phyloP scores from a whole-genome alignment of 1,140 invertebrate genomes.

The Coelopa frigida region DNA sequence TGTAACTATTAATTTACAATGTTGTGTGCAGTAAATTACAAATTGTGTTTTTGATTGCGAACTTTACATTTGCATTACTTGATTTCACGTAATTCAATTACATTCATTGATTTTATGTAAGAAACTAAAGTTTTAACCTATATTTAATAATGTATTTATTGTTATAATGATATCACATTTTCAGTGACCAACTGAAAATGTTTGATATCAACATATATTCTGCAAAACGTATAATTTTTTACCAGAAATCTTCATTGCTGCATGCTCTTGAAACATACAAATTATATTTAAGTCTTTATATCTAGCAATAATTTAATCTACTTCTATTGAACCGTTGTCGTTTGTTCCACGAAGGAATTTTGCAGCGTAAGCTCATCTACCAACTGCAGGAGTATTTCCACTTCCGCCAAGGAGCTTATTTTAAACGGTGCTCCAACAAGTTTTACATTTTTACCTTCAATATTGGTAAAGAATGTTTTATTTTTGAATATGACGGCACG shows the following conservation, averaged over 20 bases:
- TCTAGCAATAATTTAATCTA: no score
- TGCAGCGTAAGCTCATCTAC: slow-evolving; percentile 28
- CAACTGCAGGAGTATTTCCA: slow-evolving; percentile 38
- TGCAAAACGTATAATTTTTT: no score
- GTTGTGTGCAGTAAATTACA: no score
- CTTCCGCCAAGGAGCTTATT: slow-evolving; percentile 25
- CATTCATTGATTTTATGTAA: slow-evolving; percentile 3
- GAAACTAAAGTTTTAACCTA: not conserved
- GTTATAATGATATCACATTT: no score
- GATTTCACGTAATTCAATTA: slow-evolving; percentile 11
- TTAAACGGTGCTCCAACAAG: slow-evolving; percentile 33
- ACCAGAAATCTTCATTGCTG: no score
- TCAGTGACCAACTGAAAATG: no score
- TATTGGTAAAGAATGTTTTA: slow-evolving; percentile 39
- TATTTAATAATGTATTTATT: no score
- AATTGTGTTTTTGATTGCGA: no score
- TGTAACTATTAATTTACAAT: no score
- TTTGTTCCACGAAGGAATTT: slow-evolving; percentile 29
- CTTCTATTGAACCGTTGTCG: slow-evolving; percentile 9
- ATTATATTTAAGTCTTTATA: no score
- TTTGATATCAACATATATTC: no score
- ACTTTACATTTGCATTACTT: slow-evolving; percentile 9
- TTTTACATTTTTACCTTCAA: slow-evolving; percentile 42
- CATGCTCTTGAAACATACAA: no score
- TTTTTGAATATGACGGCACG: slow-evolving; percentile 44